Percentiles rank a stretch among this genome's conserved stretches.
phyloP scores from a whole-genome alignment of 2,888 invertebrate genomes.

The Syrista parreyssii region DNA sequence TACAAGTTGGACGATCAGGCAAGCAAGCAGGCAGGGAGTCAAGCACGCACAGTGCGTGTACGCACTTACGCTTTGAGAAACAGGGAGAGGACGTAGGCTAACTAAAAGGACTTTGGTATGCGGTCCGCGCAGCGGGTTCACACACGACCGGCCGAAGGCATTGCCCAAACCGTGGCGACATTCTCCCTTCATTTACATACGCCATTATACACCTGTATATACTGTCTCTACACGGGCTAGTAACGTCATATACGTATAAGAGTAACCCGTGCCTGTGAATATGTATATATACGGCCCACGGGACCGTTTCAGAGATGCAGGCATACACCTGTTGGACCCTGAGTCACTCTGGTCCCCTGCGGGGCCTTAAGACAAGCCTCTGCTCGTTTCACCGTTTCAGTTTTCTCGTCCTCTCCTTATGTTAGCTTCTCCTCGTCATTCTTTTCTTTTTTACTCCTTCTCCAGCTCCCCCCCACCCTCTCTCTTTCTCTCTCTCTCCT shows the following conservation, averaged over 20 bases:
- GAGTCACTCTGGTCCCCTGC: slow-evolving; percentile 47
- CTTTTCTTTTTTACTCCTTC: slow-evolving; percentile 12
- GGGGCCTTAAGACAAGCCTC: slow-evolving; percentile 24
- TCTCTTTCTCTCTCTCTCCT: slow-evolving; percentile 18
- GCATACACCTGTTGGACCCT: slow-evolving; percentile 47
- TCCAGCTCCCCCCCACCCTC: slow-evolving; percentile 26
- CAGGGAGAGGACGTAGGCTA: slow-evolving; percentile 21
- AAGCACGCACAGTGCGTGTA: slow-evolving; percentile 18
- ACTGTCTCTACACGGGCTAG: slow-evolving; percentile 18
- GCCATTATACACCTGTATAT: slow-evolving; percentile 51
- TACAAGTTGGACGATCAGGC: background rate
- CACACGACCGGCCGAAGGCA: slow-evolving; percentile 47
- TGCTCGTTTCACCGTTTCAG: slow-evolving; percentile 21
- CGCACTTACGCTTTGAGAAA: slow-evolving; percentile 8
- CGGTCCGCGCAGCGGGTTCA: slow-evolving; percentile 59
- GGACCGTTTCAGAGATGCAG: slow-evolving; percentile 24
- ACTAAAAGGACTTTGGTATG: slow-evolving; percentile 57
- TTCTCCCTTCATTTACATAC: slow-evolving; percentile 50
- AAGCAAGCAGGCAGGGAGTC: slow-evolving; percentile 10
- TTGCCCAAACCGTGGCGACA: slow-evolving; percentile 51
- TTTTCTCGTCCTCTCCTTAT: slow-evolving; percentile 23
- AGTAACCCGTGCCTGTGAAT: background rate
- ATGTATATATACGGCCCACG: slow-evolving; percentile 6
- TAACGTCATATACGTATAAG: background rate
- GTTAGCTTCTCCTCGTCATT: slow-evolving; percentile 29